Evolutionary conservation across 1,140 invertebrate genomes (phyloP).

Genomic region (Goniozus legneri): DNA sequence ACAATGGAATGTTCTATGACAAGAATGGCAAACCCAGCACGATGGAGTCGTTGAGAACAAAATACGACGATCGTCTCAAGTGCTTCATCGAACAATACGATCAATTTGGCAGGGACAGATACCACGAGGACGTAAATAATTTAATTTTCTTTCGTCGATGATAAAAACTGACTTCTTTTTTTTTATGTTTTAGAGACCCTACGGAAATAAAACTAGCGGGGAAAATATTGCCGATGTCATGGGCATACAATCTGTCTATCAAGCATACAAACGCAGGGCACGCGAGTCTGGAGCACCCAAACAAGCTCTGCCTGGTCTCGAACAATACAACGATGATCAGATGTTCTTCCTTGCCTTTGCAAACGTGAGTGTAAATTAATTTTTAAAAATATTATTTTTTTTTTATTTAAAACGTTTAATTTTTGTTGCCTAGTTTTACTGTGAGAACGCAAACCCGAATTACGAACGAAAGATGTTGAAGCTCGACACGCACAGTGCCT

Average conservation of each 20-base stretch:
- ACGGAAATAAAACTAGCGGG: background rate
- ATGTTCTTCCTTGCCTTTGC: slow-evolving; percentile 6
- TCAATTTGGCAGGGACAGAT: no score
- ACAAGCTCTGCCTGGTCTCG: background rate
- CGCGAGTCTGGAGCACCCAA: background rate
- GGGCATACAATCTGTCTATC: background rate
- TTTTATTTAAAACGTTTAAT: background rate
- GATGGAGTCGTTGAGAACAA: no score
- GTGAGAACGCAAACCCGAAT: background rate
- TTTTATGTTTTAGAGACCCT: no score
- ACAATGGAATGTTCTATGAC: background rate
- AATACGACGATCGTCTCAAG: background rate
- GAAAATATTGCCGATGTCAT: slow-evolving; percentile 10
- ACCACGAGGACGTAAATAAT: no score
- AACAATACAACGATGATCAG: slow-evolving; percentile 7
- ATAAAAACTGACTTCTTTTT: no score
- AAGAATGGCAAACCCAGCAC: no score
- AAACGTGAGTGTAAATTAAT: background rate
- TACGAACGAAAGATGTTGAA: slow-evolving; percentile 1
- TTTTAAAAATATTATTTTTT: no score
- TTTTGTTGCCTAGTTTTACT: background rate
- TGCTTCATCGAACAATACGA: background rate
- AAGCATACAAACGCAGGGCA: background rate
- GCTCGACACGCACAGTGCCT: background rate
- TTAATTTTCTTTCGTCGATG: no score